Percentiles rank a stretch among this genome's conserved stretches.
Conservation (phyloP, 2,888 invertebrate species). For the Platycheirus rosarum region DNA sequence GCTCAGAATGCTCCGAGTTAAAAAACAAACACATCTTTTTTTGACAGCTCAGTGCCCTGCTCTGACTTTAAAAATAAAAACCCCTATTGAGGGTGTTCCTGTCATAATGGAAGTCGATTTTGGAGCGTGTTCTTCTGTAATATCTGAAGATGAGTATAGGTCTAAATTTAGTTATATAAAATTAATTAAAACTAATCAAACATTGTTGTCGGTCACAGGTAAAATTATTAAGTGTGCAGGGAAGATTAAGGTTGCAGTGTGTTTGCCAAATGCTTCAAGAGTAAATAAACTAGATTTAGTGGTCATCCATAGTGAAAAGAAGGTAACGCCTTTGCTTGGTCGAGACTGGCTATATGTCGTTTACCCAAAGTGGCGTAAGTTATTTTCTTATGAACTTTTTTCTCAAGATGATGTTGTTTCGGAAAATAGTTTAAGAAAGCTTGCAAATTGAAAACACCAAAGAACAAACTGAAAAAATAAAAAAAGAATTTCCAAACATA, state of each 20-base stretch:
- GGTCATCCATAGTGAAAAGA: slow-evolving; percentile 45
- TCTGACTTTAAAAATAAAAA: slow-evolving; percentile 12
- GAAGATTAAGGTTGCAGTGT: slow-evolving; percentile 34
- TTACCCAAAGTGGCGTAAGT: slow-evolving; percentile 41
- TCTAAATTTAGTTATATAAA: slow-evolving; percentile 39
- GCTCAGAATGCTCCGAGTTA: too few species aligned
- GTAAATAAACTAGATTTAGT: slow-evolving; percentile 20
- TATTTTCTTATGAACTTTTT: neutral
- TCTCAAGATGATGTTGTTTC: too few species aligned
- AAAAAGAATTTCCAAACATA: too few species aligned
- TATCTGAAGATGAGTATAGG: slow-evolving; percentile 43
- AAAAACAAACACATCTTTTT: too few species aligned
- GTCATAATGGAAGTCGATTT: slow-evolving; percentile 61
- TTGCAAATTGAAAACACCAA: neutral
- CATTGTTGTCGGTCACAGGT: slow-evolving; percentile 46
- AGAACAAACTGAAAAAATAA: too few species aligned
- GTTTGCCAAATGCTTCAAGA: slow-evolving; percentile 8
- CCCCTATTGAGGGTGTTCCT: slow-evolving; percentile 24
- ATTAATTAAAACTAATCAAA: slow-evolving; percentile 29
- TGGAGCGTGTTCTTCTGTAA: slow-evolving; percentile 46
- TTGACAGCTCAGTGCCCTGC: too few species aligned
- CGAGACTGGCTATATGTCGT: slow-evolving; percentile 46
- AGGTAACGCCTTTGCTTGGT: slow-evolving; percentile 37
- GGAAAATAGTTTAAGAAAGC: neutral
- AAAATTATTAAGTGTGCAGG: slow-evolving; percentile 30